A percentile compares a stretch with the other conserved stretches of the same genome.
phyloP scores from a whole-genome alignment of 1,140 invertebrate species.

The Ericerus pela region DNA sequence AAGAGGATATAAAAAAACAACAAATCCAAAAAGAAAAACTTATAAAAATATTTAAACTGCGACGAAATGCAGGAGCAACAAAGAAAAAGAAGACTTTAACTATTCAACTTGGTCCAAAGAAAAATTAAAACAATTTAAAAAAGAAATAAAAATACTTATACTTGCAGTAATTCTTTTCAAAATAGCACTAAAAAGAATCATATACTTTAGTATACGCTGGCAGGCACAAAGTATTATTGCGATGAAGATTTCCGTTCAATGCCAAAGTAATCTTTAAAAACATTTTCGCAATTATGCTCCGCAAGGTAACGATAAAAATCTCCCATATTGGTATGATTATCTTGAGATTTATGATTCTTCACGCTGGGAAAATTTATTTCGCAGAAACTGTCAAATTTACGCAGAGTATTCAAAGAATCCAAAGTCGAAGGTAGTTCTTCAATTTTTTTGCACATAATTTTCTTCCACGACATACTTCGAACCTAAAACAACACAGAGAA shows the following conservation, averaged over 20 bases:
- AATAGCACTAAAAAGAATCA: too few relatives aligned
- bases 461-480: conserved; percentile 40
- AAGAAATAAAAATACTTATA: too few relatives aligned
- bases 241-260: conserved; percentile 39
- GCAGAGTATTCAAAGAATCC: conserved; percentile 15
- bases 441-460: conserved; percentile 35
- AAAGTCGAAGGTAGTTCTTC: conserved; percentile 26
- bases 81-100: too few relatives aligned
- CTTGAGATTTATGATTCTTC: conserved; percentile 32
- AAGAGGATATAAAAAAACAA: too few relatives aligned
- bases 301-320: conserved; percentile 54
- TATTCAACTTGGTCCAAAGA: too few relatives aligned
- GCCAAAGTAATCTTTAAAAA: conserved; percentile 64
- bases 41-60: too few relatives aligned
- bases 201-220: too few relatives aligned
- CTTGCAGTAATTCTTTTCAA: too few relatives aligned
- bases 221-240: too few relatives aligned
- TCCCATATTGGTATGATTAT: conserved; percentile 56
- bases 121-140: too few relatives aligned
- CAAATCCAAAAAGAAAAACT: too few relatives aligned
- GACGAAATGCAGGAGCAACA: too few relatives aligned
- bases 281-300: conserved; percentile 43
- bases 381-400: conserved; percentile 51
- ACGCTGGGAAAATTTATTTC: conserved; percentile 50
- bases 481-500: conserved; percentile 31